phyloP scores from a whole-genome alignment of 2,888 invertebrate genomes.

The Drosophila mimica region DNA sequence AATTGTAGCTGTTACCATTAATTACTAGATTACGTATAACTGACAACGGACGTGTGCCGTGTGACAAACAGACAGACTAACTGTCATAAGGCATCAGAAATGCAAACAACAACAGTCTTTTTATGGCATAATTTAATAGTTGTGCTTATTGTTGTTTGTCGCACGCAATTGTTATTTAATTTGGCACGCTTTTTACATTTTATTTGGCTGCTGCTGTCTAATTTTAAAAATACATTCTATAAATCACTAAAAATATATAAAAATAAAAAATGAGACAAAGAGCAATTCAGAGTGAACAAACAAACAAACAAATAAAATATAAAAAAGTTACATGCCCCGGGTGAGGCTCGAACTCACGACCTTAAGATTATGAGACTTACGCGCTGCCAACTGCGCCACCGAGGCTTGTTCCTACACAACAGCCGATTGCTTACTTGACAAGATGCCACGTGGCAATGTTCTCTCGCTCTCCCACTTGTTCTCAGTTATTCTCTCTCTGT shows the following conservation, averaged over 20 bases:
- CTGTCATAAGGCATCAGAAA: constrained; percentile 37
- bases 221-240: background rate
- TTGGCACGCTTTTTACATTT: constrained; percentile 18
- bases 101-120: constrained; percentile 11
- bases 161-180: constrained; percentile 61
- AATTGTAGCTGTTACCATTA: constrained; percentile 32
- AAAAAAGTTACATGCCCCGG: constrained; percentile 80
- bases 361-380: constrained; percentile 86
- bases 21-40: constrained; percentile 27
- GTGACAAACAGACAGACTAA: constrained; percentile 19
- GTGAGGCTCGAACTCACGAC: constrained; percentile 85
- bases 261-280: background rate
- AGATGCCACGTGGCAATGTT: constrained; percentile 57
- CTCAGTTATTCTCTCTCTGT: background rate
- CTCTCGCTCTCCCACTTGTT: background rate
- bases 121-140: constrained; percentile 30
- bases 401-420: constrained; percentile 73
- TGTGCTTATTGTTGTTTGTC: constrained; percentile 15
- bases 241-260: constrained; percentile 1
- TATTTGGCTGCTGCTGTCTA: constrained; percentile 15
- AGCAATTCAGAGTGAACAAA: background rate
- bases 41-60: background rate
- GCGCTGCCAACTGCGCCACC: constrained; percentile 85
- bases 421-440: constrained; percentile 36
- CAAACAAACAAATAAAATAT: background rate